Base-by-base conservation (phyloP, 2,888 invertebrate species). In the Cataglyphis altisquamis region DNA sequence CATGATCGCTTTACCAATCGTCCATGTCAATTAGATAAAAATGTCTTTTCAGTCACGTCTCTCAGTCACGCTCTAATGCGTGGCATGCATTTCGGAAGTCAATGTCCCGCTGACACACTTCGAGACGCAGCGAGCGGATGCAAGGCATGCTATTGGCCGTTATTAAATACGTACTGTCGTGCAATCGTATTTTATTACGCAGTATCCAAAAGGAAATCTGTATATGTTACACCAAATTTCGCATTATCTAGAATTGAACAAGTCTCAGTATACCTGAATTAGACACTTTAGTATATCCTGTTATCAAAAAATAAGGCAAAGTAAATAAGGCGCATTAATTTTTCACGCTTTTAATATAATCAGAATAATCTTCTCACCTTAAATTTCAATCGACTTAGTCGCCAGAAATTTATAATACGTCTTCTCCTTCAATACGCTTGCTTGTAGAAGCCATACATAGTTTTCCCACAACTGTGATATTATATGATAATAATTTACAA, bases 81-180 rank as follows among this genome's bases (percentile, higher is more conserved):
- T 48, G 48, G 48, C n/a, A 48, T 48, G 48, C 48, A n/a, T 88
- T 86, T 88, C 67, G 81, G 62, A 83, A 74, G 88, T 67, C 74
- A 60, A 84, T 80, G 82, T 64, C 84, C 88, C 52, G 68, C 48
- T 88, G 63, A 86, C 88, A 88, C 81, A 86, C 83, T 86, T 88
- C 0, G 70, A 60, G 45, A 52, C 41, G 29, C 21, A 21, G n/a
- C 70, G 10, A 41, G 41, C 70, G 68, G 70, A 78, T 68, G 25
- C 12, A 15, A 63, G 45, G 10, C 25, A 45, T 60, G 45, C 41
- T 60, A 70, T 70, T 67, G 78, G 45, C 68, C 60, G 78, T 60
- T 68, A 60, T 68, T 68, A 78, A 60, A 45, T n/a, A 32, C 68
- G 41, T 45, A 15, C 68, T 55, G 78, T 45, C 57, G 32, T 45